Evolutionary conservation across 2,888 invertebrate genomes (phyloP).

Genomic region (Dicyrtomina minuta): DNA sequence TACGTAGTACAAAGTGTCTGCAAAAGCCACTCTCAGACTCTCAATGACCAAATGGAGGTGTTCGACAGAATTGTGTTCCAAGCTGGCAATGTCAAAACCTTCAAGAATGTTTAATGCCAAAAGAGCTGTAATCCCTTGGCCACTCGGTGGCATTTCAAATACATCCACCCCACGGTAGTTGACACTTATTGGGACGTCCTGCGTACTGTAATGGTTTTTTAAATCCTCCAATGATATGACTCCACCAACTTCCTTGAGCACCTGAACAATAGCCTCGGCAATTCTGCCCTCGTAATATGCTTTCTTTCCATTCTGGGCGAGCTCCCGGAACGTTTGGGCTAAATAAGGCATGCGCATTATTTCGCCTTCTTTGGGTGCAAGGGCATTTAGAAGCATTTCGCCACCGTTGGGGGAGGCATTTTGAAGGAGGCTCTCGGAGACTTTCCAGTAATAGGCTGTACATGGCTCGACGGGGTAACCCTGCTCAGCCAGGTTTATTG

Average conservation of each 20-base stretch:
- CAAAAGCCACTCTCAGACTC: conserved; percentile 56
- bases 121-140: conserved; percentile 57
- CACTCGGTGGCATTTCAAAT: conserved; percentile 58
- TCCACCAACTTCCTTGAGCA: conserved; percentile 43
- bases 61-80: conserved; percentile 56
- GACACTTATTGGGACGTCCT: conserved; percentile 43
- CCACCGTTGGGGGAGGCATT: conserved; percentile 53
- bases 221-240: conserved; percentile 43
- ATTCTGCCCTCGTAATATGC: conserved; percentile 49
- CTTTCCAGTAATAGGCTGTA: conserved; percentile 37
- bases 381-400: conserved; percentile 56
- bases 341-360: conserved; percentile 55
- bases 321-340: conserved; percentile 45
- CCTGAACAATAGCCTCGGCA: conserved; percentile 47
- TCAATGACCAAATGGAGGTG: conserved; percentile 58
- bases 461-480: conserved; percentile 45
- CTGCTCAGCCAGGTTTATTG: conserved; percentile 42
- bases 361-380: conserved; percentile 56
- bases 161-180: conserved; percentile 52
- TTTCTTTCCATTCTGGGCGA: conserved; percentile 41
- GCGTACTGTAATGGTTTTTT: conserved; percentile 38
- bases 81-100: conserved; percentile 55
- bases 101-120: conserved; percentile 57
- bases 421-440: conserved; percentile 39
- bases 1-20: conserved; percentile 56